Conservation (phyloP, 2,888 invertebrate species). For the Drosophila pseudotakahashii region DNA sequence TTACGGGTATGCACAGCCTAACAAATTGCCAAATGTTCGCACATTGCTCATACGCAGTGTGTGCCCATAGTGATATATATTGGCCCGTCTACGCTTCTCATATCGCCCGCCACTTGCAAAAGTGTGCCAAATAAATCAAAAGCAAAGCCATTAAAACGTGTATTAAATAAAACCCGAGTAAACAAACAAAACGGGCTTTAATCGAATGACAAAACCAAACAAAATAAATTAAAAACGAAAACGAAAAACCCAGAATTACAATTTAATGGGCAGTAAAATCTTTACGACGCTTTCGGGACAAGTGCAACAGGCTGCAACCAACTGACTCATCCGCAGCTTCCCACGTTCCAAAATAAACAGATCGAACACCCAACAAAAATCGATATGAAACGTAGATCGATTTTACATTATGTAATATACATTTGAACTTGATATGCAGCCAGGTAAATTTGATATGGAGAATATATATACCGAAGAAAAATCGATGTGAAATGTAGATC, state of each 20-base stretch:
- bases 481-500: too few species aligned
- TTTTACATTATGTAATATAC: too few species aligned
- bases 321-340: slow-evolving; percentile 31
- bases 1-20: neutral
- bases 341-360: slow-evolving; percentile 27
- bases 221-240: too few species aligned
- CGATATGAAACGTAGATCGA: too few species aligned
- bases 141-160: slow-evolving; percentile 56
- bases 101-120: slow-evolving; percentile 56
- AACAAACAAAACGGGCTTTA: slow-evolving; percentile 53
- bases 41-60: slow-evolving; percentile 58
- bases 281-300: slow-evolving; percentile 50
- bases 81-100: slow-evolving; percentile 37
- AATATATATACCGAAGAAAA: too few species aligned
- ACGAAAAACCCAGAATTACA: slow-evolving; percentile 31
- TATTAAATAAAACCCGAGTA: slow-evolving; percentile 58
- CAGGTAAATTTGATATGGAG: too few species aligned
- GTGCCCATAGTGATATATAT: slow-evolving; percentile 51
- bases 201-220: slow-evolving; percentile 39
- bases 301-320: slow-evolving; percentile 24
- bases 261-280: slow-evolving; percentile 46
- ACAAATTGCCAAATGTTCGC: slow-evolving; percentile 23
- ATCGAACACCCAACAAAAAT: neutral
- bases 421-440: too few species aligned
- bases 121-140: slow-evolving; percentile 77